A percentile compares a stretch with the other conserved stretches of the same genome.
Evolutionary conservation across 2,888 invertebrate genomes (phyloP).

Genomic region (Strigamia crassipes): DNA sequence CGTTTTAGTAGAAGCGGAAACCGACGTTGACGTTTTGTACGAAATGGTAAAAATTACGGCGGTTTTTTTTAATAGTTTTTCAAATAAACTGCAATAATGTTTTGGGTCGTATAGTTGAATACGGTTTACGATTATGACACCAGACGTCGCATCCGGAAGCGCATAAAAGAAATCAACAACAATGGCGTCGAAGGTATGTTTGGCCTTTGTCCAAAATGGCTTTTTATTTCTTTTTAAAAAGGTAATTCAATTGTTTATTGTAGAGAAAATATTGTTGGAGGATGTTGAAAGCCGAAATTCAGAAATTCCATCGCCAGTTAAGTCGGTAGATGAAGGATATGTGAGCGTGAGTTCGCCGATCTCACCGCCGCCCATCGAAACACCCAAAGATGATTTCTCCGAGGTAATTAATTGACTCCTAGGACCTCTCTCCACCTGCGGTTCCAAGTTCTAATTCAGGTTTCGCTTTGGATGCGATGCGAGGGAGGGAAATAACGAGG

Average conservation of each 20-base stretch:
- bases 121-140: slow-evolving; percentile 85
- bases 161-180: slow-evolving; percentile 61
- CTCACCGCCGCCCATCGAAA: neutral
- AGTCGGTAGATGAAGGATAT: slow-evolving; percentile 10
- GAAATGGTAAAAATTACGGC: neutral
- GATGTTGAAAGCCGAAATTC: neutral
- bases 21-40: neutral
- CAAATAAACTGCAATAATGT: neutral
- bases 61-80: neutral
- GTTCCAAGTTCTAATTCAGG: neutral
- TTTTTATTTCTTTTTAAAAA: neutral
- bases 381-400: neutral
- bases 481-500: neutral
- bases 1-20: neutral
- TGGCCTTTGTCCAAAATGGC: neutral
- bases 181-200: neutral
- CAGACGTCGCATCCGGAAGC: slow-evolving; percentile 76
- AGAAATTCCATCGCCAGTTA: slow-evolving; percentile 8
- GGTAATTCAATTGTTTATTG: too few species aligned
- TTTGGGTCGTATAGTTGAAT: slow-evolving; percentile 69
- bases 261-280: neutral
- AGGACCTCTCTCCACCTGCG: neutral
- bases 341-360: slow-evolving; percentile 5
- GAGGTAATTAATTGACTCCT: too few species aligned
- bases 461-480: neutral